Conservation (phyloP, 2,888 invertebrate species). For the Chelonus formosanus region DNA sequence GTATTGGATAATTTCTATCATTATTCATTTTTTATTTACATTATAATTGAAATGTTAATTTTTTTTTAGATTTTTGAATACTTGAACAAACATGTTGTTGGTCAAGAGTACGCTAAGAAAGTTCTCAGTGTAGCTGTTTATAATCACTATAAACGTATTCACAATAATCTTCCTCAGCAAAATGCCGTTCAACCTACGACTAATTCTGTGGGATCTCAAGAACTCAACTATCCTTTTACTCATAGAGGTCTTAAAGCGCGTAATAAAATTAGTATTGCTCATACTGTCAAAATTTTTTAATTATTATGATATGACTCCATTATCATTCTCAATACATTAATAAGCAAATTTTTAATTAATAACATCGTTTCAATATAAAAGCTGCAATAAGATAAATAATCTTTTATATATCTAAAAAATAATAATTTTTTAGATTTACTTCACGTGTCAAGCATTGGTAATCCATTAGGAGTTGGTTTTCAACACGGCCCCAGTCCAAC, state of each 20-base stretch:
- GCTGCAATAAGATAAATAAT: neutral
- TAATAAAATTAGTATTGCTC: conserved; percentile 53
- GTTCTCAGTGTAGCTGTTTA: conserved; percentile 97
- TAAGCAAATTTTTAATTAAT: neutral
- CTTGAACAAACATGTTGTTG: conserved; percentile 95
- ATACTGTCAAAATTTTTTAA: conserved; percentile 20
- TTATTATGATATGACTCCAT: neutral
- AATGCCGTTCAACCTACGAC: conserved; percentile 52
- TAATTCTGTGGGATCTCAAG: conserved; percentile 67
- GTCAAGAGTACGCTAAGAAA: conserved; percentile 97
- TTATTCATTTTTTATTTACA: no score
- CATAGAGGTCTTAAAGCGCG: conserved; percentile 74
- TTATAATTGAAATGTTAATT: neutral
- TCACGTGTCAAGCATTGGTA: conserved; percentile 82
- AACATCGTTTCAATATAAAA: neutral
- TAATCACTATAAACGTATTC: conserved; percentile 98
- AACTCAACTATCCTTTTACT: conserved; percentile 74
- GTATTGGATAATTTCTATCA: conserved; percentile 51
- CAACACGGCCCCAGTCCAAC: conserved; percentile 58
- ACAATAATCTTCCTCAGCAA: conserved; percentile 81
- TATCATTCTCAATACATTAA: conserved; percentile 1
- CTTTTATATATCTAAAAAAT: no score
- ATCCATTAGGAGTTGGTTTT: conserved; percentile 70
- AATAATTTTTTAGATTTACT: conserved; percentile 75
- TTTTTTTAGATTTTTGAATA: conserved; percentile 85